Base-by-base conservation (phyloP, 2,113 vertebrate genomes). In the Epinephelus lanceolatus region DNA sequence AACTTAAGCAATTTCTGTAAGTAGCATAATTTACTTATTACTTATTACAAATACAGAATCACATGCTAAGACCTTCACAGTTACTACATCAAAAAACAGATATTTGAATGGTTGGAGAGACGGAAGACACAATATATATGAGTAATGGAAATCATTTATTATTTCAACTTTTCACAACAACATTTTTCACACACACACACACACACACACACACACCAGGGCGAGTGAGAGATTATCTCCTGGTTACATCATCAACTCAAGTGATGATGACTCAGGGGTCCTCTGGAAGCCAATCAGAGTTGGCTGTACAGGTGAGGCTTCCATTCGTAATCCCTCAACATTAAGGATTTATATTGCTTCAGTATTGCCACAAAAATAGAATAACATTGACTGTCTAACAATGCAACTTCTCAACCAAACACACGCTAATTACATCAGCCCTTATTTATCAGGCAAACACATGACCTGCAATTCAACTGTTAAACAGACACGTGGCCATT, bases 271-370 rank as follows among this genome's bases (percentile, higher is more conserved):
- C 75, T 80, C 72, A 11, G 81, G 84, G 79, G 61, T 90, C 85
- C 61, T 80, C 19, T 6, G 42, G 77, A 86, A 83, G 27, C 88
- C 87, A 90, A 94, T 91, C 86, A 68, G 70, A 90, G 78, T 62
- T 60, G 73, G 86, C 85, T 77, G 71, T 80, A 80, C 92, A 78
- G 90, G 86, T 91, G 88, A 92, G 91, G 89, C 80, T 81, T 88
- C 71, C 74, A 45, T 81, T 88, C 78, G 70, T 72, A 76, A 83
- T 91, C 92, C 78, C 80, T 81, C 72, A 33, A 89, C 89, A 88
- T 88, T 70, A 87, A 90, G 87, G 90, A 93, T 93, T 90, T 90
- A 93, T 96, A 96, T 96, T 96, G 96, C 95, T 96, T 96, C 87
- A 91, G 90, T 96, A 95, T 95, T 95, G 94, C 93, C 94, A 94